Base-by-base conservation (phyloP, 2,113 vertebrate species). In the Nycticryphes semicollaris region DNA sequence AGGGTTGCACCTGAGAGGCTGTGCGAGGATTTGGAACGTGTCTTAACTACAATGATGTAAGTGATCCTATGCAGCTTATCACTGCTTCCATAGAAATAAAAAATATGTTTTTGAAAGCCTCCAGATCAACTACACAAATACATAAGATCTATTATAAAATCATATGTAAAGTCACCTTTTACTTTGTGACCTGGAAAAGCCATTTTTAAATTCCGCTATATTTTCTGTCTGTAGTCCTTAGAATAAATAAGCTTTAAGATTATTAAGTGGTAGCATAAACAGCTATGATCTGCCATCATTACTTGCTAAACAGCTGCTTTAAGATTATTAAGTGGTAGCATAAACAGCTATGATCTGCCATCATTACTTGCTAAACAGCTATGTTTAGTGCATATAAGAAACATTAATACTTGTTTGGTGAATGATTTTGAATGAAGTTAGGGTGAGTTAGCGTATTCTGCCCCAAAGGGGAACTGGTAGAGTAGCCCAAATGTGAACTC, bases 41-140 rank as follows among this genome's bases (percentile, higher is more conserved):
- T 81, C 88, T 96, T 95, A 94, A 77, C 81, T 93, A 87, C 94
- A 94, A 89, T 93, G 77, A 84, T 96, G 31, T 84, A 87, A 89
- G 68, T 69, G 96, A 96, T 93, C 73, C 68, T 62, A 6, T 87
- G 69, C 64, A 91, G 77, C 79, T 95, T 69, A 63, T 70, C 81
- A 13, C 64, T 41, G 45, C 66, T 94, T 84, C 69, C n/a, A 39
- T 3, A 51, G 24, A 51, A 67, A 63, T 67, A 84, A 91, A 23
- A 85, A 62, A 92, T 60, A 87, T 64, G 12, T 28, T 78, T 25
- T 48, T 57, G 63, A 84, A 75, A 94, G 15, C 30, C 45, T 84
- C 43, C 56, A 56, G 43, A 87, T 2, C 20, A 86, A 28, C 31
- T 60, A 39, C 35, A 66, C 7, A 45, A 69, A 66, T 19, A 35